Percentiles rank a stretch among this genome's conserved stretches.
Conservation (phyloP, 2,888 invertebrate species). For the Pyrgus malvae region DNA sequence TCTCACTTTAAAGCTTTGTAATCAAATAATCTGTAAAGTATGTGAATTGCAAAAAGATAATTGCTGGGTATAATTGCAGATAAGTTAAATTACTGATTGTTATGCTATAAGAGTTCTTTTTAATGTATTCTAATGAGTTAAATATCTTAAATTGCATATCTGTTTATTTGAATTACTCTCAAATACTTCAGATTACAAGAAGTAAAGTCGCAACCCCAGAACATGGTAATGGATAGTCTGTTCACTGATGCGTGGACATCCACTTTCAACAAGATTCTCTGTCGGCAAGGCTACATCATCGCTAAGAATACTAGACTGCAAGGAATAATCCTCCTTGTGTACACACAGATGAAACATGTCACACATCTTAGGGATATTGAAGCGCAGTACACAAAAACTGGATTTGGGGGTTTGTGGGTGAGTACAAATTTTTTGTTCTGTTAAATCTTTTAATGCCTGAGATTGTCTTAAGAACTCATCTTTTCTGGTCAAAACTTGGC, state of each 20-base stretch:
- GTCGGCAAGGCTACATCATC: conserved; percentile 87
- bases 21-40: too few species aligned
- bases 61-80: too few species aligned
- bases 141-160: too few species aligned
- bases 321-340: conserved; percentile 90
- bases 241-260: conserved; percentile 94
- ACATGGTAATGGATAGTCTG: conserved; percentile 89
- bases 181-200: conserved; percentile 92
- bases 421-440: conserved; percentile 46
- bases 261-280: conserved; percentile 86
- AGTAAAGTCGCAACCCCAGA: conserved; percentile 93
- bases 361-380: conserved; percentile 92
- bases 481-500: too few species aligned
- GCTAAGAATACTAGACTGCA: conserved; percentile 91
- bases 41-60: too few species aligned
- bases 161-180: too few species aligned
- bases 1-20: too few species aligned
- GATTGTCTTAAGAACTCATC: too few species aligned
- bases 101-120: too few species aligned
- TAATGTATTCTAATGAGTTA: too few species aligned
- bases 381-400: conserved; percentile 93
- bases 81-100: too few species aligned
- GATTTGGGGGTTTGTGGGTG: conserved; percentile 96
- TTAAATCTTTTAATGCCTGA: too few species aligned
- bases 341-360: conserved; percentile 89